Conservation (phyloP, 2,888 invertebrate genomes). For the Plagiodera versicolora region DNA sequence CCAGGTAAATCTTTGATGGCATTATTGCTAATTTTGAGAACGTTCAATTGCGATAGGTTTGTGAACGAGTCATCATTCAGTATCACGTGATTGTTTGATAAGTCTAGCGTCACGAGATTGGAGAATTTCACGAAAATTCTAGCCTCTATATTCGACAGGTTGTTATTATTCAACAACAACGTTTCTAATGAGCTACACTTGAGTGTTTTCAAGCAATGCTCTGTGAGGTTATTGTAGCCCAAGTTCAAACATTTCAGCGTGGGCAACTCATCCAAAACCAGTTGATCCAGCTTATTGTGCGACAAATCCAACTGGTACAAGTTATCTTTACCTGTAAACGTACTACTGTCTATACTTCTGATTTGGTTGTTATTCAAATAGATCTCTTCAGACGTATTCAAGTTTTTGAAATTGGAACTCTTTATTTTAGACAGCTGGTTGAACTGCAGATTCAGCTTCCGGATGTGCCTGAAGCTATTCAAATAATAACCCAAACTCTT, state of each 20-base stretch:
- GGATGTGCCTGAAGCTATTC: slow-evolving; percentile 31
- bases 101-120: slow-evolving; percentile 35
- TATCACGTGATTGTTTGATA: slow-evolving; percentile 38
- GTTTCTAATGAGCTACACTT: slow-evolving; percentile 28
- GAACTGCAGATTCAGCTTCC: slow-evolving; percentile 32
- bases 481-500: slow-evolving; percentile 29
- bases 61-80: slow-evolving; percentile 34
- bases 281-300: slow-evolving; percentile 32
- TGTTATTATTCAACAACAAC: slow-evolving; percentile 39
- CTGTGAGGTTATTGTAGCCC: slow-evolving; percentile 36
- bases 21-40: slow-evolving; percentile 41
- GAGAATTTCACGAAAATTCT: slow-evolving; percentile 28
- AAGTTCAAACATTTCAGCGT: slow-evolving; percentile 41
- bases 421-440: slow-evolving; percentile 34
- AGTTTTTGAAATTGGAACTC: slow-evolving; percentile 25
- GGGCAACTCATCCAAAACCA: slow-evolving; percentile 33
- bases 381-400: slow-evolving; percentile 33
- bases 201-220: slow-evolving; percentile 23
- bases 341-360: slow-evolving; percentile 25
- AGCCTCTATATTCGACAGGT: slow-evolving; percentile 27
- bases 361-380: slow-evolving; percentile 32
- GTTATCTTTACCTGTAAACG: slow-evolving; percentile 31
- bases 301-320: slow-evolving; percentile 37
- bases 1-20: slow-evolving; percentile 36
- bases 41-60: slow-evolving; percentile 32